Percentiles rank a stretch among this genome's conserved stretches.
These are phyloP conservation scores for Poecilobothrus nobilitatus DNA, from an alignment of 2,888 invertebrate species.

Conservation along the genomic window DNA sequence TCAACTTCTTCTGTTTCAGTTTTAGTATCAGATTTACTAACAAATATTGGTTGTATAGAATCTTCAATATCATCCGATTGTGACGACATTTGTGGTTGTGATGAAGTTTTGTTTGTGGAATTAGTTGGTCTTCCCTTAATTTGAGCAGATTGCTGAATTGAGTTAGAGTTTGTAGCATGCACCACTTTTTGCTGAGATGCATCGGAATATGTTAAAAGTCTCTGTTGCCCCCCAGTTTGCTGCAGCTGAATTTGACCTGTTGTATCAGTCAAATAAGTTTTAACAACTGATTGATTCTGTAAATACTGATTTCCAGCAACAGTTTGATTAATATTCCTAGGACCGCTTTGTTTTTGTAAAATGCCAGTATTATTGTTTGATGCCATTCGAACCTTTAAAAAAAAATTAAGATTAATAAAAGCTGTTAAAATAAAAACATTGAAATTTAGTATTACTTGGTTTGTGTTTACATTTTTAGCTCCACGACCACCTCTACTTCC, in stretches of 20 bases:
- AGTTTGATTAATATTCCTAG: neutral
- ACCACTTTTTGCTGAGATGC: slow-evolving; percentile 24
- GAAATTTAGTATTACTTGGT: no score
- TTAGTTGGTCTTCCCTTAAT: slow-evolving; percentile 17
- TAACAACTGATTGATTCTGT: slow-evolving; percentile 18
- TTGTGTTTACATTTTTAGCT: neutral
- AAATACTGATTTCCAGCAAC: slow-evolving; percentile 12
- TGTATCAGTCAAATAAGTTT: slow-evolving; percentile 30
- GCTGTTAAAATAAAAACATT: no score
- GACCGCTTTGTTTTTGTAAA: slow-evolving; percentile 22
- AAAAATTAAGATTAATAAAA: neutral
- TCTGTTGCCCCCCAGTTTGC: slow-evolving; percentile 19
- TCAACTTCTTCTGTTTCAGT: neutral
- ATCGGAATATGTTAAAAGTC: slow-evolving; percentile 29
- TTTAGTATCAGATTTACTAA: slow-evolving; percentile 19
- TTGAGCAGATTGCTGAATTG: slow-evolving; percentile 20
- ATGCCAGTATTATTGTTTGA: slow-evolving; percentile 17
- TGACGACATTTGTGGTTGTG: slow-evolving; percentile 12
- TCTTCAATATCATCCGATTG: slow-evolving; percentile 37
- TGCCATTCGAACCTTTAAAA: neutral
- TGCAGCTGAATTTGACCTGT: slow-evolving; percentile 26
- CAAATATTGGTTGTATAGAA: slow-evolving; percentile 39
- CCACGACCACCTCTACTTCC: neutral
- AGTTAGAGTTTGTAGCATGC: slow-evolving; percentile 20
- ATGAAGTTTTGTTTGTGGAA: slow-evolving; percentile 16